Evolutionary conservation across 2,797 vertebrate species (phyloP).

Genomic region (Octomys mimax): DNA sequence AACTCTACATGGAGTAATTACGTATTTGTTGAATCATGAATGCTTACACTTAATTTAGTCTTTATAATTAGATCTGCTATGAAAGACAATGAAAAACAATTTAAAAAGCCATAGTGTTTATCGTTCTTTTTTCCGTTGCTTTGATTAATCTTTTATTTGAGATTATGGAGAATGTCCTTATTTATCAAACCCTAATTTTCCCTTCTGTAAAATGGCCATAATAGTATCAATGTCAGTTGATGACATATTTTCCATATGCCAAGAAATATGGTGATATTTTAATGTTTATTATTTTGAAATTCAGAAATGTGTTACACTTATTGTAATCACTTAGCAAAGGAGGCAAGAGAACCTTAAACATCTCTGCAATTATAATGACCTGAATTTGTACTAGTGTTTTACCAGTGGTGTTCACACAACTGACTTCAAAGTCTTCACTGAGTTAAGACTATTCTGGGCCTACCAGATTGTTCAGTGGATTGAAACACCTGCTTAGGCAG

Average conservation of each 20-base stretch:
- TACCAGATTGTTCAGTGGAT: too few relatives aligned
- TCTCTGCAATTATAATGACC: accelerated
- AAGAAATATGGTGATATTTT: neutral
- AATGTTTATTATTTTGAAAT: neutral
- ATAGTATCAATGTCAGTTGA: neutral
- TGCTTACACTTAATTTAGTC: neutral
- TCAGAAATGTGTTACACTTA: neutral
- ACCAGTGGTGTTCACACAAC: accelerated
- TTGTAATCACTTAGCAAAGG: neutral
- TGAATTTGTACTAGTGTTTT: neutral
- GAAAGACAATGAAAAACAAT: neutral
- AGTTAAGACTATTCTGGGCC: neutral
- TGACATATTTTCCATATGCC: neutral
- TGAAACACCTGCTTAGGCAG: too few relatives aligned
- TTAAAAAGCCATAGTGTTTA: neutral
- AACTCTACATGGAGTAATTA: slow-evolving; percentile 20
- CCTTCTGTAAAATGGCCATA: neutral
- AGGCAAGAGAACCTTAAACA: neutral
- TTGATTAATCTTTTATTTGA: neutral
- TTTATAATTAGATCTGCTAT: neutral
- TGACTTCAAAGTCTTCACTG: neutral
- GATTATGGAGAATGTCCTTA: neutral
- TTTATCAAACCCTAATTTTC: neutral
- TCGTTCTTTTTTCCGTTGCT: neutral
- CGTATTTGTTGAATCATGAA: neutral